phyloP scores from a whole-genome alignment of 2,888 invertebrate species.

The Philopedon plagiatum region DNA sequence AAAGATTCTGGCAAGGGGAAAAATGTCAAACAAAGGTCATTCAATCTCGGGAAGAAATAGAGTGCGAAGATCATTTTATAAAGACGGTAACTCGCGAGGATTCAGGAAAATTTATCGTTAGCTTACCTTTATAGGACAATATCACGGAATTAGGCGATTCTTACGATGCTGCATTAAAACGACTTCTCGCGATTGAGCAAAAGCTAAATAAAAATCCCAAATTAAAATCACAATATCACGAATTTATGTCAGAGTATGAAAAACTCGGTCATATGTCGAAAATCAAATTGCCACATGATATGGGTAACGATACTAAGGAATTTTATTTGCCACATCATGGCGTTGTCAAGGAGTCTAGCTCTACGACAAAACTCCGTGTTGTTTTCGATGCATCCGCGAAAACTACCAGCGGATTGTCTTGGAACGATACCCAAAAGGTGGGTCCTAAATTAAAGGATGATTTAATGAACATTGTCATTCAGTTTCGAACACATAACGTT shows the following conservation, averaged over 20 bases:
- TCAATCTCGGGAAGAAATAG: no score
- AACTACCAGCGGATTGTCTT: conserved; percentile 31
- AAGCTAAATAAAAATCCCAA: no score
- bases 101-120: no score
- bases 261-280: conserved; percentile 28
- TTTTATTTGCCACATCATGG: conserved; percentile 45
- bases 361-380: conserved; percentile 48
- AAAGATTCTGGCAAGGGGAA: no score
- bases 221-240: no score
- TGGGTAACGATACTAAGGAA: background rate
- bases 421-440: conserved; percentile 41
- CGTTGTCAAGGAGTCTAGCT: conserved; percentile 39
- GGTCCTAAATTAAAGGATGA: conserved; percentile 41
- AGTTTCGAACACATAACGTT: no score
- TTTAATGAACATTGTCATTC: no score
- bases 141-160: conserved; percentile 5
- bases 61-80: no score
- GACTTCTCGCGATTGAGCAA: conserved; percentile 50
- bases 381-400: conserved; percentile 47
- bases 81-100: no score
- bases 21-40: no score
- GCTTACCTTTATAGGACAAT: no score
- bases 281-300: background rate
- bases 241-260: no score
- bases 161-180: conserved; percentile 28